Evolutionary conservation across 2,113 vertebrate genomes (phyloP).

Genomic region (Mirounga angustirostris): DNA sequence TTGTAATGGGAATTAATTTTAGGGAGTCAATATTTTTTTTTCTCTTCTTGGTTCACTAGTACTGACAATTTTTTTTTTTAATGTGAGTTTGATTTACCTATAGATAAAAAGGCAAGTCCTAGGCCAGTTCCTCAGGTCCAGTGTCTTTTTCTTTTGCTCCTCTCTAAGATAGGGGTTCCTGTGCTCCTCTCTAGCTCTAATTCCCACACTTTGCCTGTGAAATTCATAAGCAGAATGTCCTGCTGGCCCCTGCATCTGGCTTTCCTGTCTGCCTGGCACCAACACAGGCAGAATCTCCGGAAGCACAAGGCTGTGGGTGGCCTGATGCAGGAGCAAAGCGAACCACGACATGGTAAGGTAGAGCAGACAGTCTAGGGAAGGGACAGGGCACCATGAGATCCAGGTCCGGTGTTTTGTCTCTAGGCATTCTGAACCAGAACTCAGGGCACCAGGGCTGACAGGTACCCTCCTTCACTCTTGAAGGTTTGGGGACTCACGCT

Average conservation of each 20-base stretch:
- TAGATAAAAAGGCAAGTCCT: background rate
- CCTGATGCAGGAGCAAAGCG: background rate
- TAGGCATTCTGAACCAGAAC: background rate
- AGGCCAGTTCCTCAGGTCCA: background rate
- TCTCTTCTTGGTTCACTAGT: background rate
- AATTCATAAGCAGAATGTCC: background rate
- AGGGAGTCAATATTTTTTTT: background rate
- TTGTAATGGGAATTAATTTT: constrained; percentile 35
- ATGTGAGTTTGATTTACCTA: background rate
- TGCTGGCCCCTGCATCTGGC: background rate
- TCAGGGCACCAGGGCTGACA: background rate
- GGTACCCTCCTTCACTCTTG: background rate
- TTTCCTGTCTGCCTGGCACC: background rate
- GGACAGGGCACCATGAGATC: background rate
- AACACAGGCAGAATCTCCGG: background rate
- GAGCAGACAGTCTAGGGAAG: background rate
- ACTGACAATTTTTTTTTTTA: constrained; percentile 2
- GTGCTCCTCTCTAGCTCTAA: background rate
- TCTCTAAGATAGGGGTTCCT: background rate
- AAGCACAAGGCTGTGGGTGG: background rate
- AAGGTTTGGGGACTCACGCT: background rate
- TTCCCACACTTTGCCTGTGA: background rate
- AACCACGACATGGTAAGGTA: background rate
- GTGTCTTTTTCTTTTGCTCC: background rate
- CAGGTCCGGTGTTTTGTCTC: background rate